phyloP scores from a whole-genome alignment of 1,140 invertebrate genomes.

The Drosophila dunni region DNA sequence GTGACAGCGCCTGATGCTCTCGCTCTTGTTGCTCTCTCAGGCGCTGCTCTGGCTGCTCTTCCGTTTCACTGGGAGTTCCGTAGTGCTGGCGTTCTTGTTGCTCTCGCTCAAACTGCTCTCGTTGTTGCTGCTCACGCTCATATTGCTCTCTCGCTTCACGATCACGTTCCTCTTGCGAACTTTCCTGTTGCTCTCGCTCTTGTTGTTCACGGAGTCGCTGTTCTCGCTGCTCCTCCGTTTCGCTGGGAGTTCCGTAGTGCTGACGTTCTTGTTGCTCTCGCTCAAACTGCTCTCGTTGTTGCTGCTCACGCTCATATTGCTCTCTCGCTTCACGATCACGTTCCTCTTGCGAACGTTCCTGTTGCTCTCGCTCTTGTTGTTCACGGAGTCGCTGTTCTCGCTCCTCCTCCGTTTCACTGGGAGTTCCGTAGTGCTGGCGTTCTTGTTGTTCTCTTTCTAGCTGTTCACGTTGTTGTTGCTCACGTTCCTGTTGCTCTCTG shows the following conservation, averaged over 20 bases:
- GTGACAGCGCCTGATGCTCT: conserved; percentile 7
- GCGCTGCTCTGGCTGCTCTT: conserved; percentile 27
- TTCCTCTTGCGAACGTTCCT: conserved; percentile 12
- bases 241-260: conserved; percentile 28
- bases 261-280: conserved; percentile 19
- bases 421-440: conserved; percentile 7
- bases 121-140: conserved; percentile 25
- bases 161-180: conserved; percentile 15
- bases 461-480: conserved; percentile 29
- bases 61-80: neutral
- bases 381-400: conserved; percentile 11
- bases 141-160: conserved; percentile 25
- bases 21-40: conserved; percentile 3
- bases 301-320: conserved; percentile 20
- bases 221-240: conserved; percentile 18
- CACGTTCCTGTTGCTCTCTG: conserved; percentile 24
- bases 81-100: conserved; percentile 31
- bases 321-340: conserved; percentile 28
- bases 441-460: conserved; percentile 24
- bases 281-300: conserved; percentile 22
- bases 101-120: conserved; percentile 23
- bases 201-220: conserved; percentile 9
- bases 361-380: conserved; percentile 13
- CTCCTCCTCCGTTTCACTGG: conserved; percentile 22
- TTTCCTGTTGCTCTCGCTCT: conserved; percentile 13